Evolutionary conservation across 2,797 vertebrate species (phyloP).

Genomic region (Anguilla megastoma): DNA sequence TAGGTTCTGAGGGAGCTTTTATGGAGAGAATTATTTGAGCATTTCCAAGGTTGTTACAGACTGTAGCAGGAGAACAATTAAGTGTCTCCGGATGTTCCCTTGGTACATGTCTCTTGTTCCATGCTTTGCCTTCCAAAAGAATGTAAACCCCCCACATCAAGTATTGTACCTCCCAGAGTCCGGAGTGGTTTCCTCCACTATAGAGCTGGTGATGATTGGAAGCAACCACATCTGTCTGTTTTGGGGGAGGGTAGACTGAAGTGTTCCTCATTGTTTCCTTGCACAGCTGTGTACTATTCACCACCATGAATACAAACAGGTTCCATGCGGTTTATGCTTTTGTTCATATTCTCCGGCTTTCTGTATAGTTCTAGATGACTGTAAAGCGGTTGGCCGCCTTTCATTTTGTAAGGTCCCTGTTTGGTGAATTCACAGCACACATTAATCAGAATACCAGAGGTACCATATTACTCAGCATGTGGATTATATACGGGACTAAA

Average conservation of each 20-base stretch:
- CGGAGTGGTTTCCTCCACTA: background rate
- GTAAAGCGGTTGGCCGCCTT: background rate
- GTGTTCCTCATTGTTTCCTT: background rate
- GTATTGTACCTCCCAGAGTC: background rate
- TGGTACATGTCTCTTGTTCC: background rate
- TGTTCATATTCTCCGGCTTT: background rate
- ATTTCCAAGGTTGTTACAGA: background rate
- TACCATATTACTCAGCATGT: background rate
- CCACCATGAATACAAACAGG: background rate
- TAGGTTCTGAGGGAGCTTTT: background rate
- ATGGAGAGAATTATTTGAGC: background rate
- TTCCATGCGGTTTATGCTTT: background rate
- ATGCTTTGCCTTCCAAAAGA: conserved; percentile 1
- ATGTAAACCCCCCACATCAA: background rate
- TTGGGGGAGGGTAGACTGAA: conserved; percentile 1
- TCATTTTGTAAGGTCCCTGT: background rate
- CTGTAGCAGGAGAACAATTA: background rate
- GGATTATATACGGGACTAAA: background rate
- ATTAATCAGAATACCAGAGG: background rate
- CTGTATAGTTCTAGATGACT: background rate
- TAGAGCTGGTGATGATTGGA: background rate
- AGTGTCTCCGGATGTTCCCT: background rate
- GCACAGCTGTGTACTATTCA: background rate
- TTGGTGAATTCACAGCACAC: background rate
- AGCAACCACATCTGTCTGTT: background rate